phyloP scores from a whole-genome alignment of 2,888 invertebrate genomes.

The Scrobipalpa costella region DNA sequence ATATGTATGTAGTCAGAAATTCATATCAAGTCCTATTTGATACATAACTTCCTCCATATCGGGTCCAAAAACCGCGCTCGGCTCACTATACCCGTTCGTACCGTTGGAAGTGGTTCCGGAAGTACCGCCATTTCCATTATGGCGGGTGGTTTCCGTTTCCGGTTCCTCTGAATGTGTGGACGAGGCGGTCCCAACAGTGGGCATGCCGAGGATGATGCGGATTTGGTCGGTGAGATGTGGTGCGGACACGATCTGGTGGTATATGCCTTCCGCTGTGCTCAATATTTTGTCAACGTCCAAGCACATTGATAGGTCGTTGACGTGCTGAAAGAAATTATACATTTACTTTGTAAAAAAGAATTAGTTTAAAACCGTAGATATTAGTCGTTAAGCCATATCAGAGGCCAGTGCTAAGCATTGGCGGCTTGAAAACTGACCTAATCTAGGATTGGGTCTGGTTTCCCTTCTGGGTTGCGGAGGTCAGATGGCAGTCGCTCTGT shows the following conservation, averaged over 20 bases:
- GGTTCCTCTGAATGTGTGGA: conserved; percentile 52
- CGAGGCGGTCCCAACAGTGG: conserved; percentile 58
- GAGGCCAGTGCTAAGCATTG: too few species aligned
- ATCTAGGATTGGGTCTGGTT: too few species aligned
- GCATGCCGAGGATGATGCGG: conserved; percentile 86
- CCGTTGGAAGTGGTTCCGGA: conserved; percentile 44
- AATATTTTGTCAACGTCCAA: conserved; percentile 91
- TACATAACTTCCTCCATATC: conserved; percentile 81
- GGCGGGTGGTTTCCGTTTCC: conserved; percentile 36
- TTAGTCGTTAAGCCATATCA: too few species aligned
- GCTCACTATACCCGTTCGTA: conserved; percentile 37
- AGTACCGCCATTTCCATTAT: conserved; percentile 5
- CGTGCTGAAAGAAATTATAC: conserved; percentile 84
- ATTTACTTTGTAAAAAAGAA: not conserved
- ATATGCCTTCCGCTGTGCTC: conserved; percentile 95
- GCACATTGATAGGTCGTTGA: conserved; percentile 95
- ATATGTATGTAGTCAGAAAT: conserved; percentile 61
- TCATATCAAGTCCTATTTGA: conserved; percentile 80
- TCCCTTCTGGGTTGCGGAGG: too few species aligned
- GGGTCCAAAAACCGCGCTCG: conserved; percentile 45
- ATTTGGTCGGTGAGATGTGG: conserved; percentile 87
- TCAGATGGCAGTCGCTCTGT: too few species aligned
- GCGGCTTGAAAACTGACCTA: too few species aligned
- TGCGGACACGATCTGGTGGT: conserved; percentile 89
- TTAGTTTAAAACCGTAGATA: too few species aligned